phyloP scores from a whole-genome alignment of 2,888 invertebrate genomes.

The Pteria penguin region DNA sequence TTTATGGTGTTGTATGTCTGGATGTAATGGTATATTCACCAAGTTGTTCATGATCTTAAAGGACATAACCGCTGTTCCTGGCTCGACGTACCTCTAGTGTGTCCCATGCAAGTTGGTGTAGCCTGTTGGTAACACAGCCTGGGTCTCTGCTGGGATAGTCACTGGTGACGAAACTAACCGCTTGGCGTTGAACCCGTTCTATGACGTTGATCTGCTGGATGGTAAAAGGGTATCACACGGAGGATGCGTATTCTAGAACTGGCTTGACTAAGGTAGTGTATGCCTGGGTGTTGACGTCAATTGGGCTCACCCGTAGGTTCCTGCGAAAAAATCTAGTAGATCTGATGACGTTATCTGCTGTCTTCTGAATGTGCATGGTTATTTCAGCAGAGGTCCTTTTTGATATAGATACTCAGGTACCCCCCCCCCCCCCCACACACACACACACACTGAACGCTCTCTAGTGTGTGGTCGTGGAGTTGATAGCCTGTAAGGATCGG shows the following conservation, averaged over 20 bases:
- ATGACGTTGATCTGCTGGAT: not conserved
- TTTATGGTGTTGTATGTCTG: not conserved
- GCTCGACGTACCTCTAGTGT: not conserved
- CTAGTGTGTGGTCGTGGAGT: not conserved
- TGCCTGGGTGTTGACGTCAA: slow-evolving; percentile 9
- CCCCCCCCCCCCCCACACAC: too few relatives aligned
- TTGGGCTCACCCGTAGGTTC: not conserved
- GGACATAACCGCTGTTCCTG: not conserved
- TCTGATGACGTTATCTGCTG: not conserved
- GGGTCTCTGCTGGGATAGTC: not conserved
- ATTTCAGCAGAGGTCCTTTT: not conserved
- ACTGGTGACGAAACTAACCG: too few relatives aligned
- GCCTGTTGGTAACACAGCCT: slow-evolving; percentile 5
- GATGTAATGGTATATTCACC: not conserved
- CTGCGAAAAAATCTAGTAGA: slow-evolving; percentile 4
- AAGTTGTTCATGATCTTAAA: not conserved
- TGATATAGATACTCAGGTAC: not conserved
- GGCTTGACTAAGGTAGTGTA: slow-evolving; percentile 12
- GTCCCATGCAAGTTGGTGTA: not conserved
- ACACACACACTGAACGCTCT: not conserved
- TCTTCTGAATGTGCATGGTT: not conserved
- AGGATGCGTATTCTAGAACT: not conserved
- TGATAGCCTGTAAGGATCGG: not conserved
- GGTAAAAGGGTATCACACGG: not conserved
- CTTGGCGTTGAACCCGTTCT: too few relatives aligned